These are phyloP conservation scores for Camelus dromedarius DNA, from an alignment of 2,113 vertebrate genomes.

Conservation along the genomic window DNA sequence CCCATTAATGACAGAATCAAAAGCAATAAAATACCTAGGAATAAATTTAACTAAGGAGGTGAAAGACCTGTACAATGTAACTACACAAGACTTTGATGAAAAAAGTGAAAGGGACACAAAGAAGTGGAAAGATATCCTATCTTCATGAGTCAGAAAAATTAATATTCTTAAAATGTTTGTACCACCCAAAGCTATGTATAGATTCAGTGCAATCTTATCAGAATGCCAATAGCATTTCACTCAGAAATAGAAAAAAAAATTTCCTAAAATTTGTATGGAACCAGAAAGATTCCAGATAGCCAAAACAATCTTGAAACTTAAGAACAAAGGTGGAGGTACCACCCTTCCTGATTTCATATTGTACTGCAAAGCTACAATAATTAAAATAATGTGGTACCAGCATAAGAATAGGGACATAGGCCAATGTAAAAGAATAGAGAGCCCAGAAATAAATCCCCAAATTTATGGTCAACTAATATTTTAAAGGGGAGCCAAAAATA, in stretches of 20 bases:
- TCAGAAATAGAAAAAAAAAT: background rate
- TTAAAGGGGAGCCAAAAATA: background rate
- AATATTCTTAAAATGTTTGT: background rate
- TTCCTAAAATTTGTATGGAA: no score
- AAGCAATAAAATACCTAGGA: background rate
- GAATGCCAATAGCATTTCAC: background rate
- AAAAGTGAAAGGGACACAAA: background rate
- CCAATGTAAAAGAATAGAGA: no score
- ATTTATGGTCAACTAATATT: background rate
- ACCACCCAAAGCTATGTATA: background rate
- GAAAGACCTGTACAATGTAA: background rate
- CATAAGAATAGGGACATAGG: no score
- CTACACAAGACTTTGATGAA: background rate
- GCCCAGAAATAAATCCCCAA: no score
- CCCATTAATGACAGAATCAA: background rate
- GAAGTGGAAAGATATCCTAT: background rate
- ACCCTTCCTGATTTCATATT: no score
- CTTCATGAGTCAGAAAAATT: background rate
- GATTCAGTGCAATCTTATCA: background rate
- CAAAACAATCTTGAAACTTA: no score
- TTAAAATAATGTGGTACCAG: no score
- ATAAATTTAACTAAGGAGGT: no score
- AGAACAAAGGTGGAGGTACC: no score
- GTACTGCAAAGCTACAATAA: no score
- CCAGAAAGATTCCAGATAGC: no score